Conservation (phyloP, 2,797 vertebrate species). For the Artibeus jamaicensis region DNA sequence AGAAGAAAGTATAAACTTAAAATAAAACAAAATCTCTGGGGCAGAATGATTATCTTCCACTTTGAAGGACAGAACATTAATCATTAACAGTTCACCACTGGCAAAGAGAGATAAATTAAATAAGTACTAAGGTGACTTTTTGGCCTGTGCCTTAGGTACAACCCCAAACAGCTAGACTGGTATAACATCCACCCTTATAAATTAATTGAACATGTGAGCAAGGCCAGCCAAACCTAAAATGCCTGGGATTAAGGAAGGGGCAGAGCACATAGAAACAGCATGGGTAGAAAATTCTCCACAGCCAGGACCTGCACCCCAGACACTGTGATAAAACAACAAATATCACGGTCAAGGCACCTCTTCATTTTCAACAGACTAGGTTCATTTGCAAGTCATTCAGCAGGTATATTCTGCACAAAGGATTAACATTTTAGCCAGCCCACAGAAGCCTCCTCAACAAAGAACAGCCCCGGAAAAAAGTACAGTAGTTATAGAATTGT, state of each 20-base stretch:
- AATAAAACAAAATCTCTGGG: conserved; percentile 14
- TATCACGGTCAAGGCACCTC: background rate
- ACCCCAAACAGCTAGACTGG: background rate
- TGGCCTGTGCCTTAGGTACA: background rate
- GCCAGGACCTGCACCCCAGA: background rate
- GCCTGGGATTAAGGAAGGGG: background rate
- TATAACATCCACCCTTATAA: background rate
- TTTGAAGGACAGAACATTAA: conserved; percentile 43
- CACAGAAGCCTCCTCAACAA: background rate
- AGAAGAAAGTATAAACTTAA: conserved; percentile 28
- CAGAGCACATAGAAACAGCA: background rate
- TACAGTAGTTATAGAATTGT: background rate
- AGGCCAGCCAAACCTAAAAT: background rate
- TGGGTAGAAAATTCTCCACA: background rate
- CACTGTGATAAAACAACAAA: background rate
- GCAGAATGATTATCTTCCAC: background rate
- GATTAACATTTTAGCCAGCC: background rate
- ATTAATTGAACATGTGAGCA: background rate
- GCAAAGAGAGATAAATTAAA: conserved; percentile 46
- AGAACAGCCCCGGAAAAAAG: background rate
- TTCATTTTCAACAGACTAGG: background rate
- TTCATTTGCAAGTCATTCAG: background rate
- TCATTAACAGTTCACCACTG: conserved; percentile 36
- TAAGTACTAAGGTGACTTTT: conserved; percentile 34
- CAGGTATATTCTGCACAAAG: background rate